A percentile compares a stretch with the other conserved stretches of the same genome.
phyloP scores from a whole-genome alignment of 23 tunicate genomes.

The Styela clava region DNA sequence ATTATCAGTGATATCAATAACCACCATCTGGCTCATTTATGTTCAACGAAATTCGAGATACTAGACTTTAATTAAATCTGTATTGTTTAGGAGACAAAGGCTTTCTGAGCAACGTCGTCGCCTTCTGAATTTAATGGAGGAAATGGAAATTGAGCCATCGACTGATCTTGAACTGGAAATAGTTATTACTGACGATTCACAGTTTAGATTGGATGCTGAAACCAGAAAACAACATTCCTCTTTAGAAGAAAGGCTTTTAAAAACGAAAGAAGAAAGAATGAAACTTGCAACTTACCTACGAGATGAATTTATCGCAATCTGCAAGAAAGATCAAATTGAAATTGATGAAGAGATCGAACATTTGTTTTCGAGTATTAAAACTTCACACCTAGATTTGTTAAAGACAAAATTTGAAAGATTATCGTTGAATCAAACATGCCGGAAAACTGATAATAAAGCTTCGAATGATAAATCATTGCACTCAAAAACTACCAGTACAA shows the following conservation, averaged over 20 bases:
- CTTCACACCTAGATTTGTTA: not conserved
- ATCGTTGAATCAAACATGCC: not conserved
- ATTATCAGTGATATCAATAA: too few relatives aligned
- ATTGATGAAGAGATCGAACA: not conserved
- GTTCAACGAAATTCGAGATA: too few relatives aligned
- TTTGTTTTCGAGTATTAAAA: not conserved
- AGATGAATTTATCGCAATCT: not conserved
- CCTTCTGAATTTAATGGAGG: not conserved
- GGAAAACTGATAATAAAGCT: too few relatives aligned
- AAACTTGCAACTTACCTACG: not conserved
- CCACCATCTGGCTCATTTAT: too few relatives aligned
- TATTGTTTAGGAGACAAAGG: not conserved
- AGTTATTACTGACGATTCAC: not conserved
- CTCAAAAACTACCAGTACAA: too few relatives aligned
- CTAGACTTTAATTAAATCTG: too few relatives aligned
- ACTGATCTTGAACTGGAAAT: not conserved
- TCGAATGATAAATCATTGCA: not conserved
- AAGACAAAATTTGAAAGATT: not conserved
- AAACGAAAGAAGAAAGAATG: not conserved
- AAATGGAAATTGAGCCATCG: not conserved
- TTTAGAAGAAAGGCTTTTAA: not conserved
- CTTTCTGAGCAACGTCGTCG: not conserved
- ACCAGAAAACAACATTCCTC: not conserved
- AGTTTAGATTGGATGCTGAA: not conserved
- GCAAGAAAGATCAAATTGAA: not conserved